Evolutionary conservation across 2,888 invertebrate species (phyloP).

Genomic region (Lepidocyrtoides sp.): DNA sequence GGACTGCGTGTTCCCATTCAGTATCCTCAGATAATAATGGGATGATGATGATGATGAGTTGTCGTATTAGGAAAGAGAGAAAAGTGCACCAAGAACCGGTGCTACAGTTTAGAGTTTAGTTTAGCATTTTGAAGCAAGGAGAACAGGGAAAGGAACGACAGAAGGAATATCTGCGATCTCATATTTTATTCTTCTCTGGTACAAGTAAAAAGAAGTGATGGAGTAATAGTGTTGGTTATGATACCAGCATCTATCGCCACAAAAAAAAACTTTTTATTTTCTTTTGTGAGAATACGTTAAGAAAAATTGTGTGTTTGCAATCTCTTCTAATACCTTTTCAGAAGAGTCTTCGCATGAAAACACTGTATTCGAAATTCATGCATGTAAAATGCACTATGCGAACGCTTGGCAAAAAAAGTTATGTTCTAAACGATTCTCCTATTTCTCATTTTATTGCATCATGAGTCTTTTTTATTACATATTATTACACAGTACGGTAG

Average conservation of each 20-base stretch:
- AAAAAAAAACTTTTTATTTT: no score
- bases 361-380: no score
- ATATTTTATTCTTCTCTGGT: conserved; percentile 67
- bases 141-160: conserved; percentile 43
- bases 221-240: background rate
- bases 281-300: no score
- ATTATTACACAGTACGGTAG: conserved; percentile 73
- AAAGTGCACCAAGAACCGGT: background rate
- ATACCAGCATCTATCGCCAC: background rate
- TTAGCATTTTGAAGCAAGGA: background rate
- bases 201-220: background rate
- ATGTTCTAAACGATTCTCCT: conserved; percentile 58
- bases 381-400: no score
- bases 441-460: conserved; percentile 71
- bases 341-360: no score
- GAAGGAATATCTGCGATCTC: conserved; percentile 63
- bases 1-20: conserved; percentile 15
- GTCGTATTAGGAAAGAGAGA: background rate
- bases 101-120: background rate
- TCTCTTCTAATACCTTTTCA: no score
- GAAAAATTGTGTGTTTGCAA: no score
- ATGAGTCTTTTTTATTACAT: conserved; percentile 75
- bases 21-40: conserved; percentile 50
- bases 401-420: conserved; percentile 34
- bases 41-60: conserved; percentile 53